Conservation (phyloP, 2,113 vertebrate genomes). For the Apteryx mantelli region DNA sequence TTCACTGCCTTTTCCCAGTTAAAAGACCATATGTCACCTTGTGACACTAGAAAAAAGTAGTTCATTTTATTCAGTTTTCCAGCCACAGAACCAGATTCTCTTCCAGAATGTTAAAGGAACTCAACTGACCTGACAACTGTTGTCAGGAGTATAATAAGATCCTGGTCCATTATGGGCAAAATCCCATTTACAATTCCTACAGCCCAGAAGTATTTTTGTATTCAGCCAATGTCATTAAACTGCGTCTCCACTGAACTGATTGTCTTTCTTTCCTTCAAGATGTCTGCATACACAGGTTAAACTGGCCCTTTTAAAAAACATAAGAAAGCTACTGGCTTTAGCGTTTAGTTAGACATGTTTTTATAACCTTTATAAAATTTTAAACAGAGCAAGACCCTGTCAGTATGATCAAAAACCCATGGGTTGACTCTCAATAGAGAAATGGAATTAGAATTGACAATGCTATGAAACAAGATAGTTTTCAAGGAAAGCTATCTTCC, state of each 20-base stretch:
- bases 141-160: neutral
- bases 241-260: neutral
- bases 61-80: conserved; percentile 23
- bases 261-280: neutral
- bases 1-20: conserved; percentile 29
- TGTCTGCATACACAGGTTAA: neutral
- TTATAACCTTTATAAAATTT: neutral
- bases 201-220: neutral
- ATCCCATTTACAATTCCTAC: neutral
- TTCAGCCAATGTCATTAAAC: neutral
- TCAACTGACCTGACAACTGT: neutral
- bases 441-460: neutral
- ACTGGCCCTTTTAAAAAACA: neutral
- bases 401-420: neutral
- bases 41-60: conserved; percentile 32
- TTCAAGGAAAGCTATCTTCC: neutral
- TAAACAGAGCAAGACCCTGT: neutral
- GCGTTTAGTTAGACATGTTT: neutral
- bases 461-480: neutral
- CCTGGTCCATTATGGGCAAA: conserved; percentile 19
- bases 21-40: conserved; percentile 46
- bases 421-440: neutral
- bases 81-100: neutral
- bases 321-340: neutral
- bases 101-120: conserved; percentile 37